Base-by-base conservation (phyloP, 2,113 vertebrate species). In the Acanthisitta chloris region DNA sequence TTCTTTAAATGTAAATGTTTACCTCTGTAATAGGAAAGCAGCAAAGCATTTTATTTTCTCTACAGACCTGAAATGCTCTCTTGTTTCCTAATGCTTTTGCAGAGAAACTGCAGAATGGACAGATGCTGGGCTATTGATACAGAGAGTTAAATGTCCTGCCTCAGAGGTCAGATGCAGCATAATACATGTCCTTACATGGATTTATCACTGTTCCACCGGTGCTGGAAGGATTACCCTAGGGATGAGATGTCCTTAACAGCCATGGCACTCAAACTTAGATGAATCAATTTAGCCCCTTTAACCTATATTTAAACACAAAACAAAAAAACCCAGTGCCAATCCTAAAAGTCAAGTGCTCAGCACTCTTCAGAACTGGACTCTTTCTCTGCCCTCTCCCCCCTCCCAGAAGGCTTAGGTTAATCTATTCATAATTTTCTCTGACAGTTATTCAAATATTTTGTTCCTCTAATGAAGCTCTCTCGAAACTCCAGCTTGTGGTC, bases 361-460 rank as follows among this genome's bases (percentile, higher is more conserved):
- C 16, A 43, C 23, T 49, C 46, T 49, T 82, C 33, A 36, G 34
- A 82, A 72, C 8, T 18, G 11, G 31, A 58, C 8, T 52, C 12
- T 31, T 73, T 9, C 19, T 45, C 55, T 26, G 6, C 14, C 11
- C 33, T 43, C 7, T 4, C 9, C 6, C 8, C 31, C 12, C 16
- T 8, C 13, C 3, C 8, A 7, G 36, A 51, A 2, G 10, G 6
- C 29, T 76, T 82, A 67, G 36, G n/a, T 45, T 64, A 85, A 54
- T 51, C 31, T 15, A 77, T 3, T 10, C 5, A 83, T 46, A 80
- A 66, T 73, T 69, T 87, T 54, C 33, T 66, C 17, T 82, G 51
- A 81, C 66, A 67, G 48, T 74, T 96, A 88, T 86, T 95, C 74
- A 96, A 88, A 94, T 88, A 80, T 8, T 73, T 82, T 92, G 46